Conservation (phyloP, 2,888 invertebrate genomes). For the Folsomia candida region DNA sequence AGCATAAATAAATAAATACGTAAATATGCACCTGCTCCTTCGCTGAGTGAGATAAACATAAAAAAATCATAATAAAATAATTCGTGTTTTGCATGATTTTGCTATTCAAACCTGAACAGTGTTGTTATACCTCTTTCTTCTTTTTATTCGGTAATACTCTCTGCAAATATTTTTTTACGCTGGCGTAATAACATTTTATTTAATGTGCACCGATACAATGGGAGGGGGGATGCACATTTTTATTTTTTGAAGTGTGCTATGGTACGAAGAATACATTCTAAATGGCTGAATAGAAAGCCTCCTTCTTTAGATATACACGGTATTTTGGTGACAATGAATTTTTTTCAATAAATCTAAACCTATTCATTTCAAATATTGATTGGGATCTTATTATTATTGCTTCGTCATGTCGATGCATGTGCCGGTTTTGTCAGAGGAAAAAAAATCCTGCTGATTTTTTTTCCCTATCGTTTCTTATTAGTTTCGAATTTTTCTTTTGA, state of each 20-base stretch:
- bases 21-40: not conserved
- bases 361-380: not conserved
- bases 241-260: not conserved
- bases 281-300: not conserved
- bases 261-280: not conserved
- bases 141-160: not conserved
- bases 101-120: no score
- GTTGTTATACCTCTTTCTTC: no score
- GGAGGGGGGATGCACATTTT: not conserved
- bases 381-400: not conserved
- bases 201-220: not conserved
- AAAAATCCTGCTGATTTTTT: not conserved
- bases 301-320: no score
- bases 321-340: not conserved
- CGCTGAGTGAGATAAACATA: no score
- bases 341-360: not conserved
- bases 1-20: no score
- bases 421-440: not conserved
- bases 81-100: not conserved
- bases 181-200: not conserved
- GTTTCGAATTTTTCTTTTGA: not conserved
- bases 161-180: no score
- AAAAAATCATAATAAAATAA: not conserved
- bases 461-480: not conserved
- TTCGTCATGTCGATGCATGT: not conserved